Percentiles rank a stretch among this genome's conserved stretches.
Conservation (phyloP, 1,140 invertebrate genomes). For the Drosophila kanapiae region DNA sequence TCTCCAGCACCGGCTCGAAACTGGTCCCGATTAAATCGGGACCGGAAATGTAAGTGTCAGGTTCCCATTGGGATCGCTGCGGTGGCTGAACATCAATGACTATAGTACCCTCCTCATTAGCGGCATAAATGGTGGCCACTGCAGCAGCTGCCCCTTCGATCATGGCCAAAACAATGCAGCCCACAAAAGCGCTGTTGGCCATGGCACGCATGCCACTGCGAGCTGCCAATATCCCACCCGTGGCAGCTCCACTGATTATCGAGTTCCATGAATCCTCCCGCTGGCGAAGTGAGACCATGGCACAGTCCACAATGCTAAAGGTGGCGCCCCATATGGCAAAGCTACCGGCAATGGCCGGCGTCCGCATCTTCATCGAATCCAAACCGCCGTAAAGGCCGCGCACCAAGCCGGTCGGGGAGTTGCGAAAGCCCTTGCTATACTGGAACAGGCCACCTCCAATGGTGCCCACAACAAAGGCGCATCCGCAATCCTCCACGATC, state of each 20-base stretch:
- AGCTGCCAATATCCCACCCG: slow-evolving; percentile 64
- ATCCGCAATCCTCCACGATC: slow-evolving; percentile 72
- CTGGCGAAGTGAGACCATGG: slow-evolving; percentile 58
- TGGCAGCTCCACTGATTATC: slow-evolving; percentile 65
- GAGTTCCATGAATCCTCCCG: slow-evolving; percentile 72
- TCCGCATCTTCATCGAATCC: slow-evolving; percentile 62
- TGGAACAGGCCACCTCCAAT: slow-evolving; percentile 67
- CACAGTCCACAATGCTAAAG: slow-evolving; percentile 70
- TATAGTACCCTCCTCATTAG: not conserved
- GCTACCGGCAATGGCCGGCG: slow-evolving; percentile 64
- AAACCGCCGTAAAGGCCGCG: slow-evolving; percentile 65
- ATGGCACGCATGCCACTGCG: slow-evolving; percentile 70
- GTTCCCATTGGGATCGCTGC: slow-evolving; percentile 55
- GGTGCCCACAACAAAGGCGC: slow-evolving; percentile 71
- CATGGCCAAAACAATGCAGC: slow-evolving; percentile 66
- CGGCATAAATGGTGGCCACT: slow-evolving; percentile 69
- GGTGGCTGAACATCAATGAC: not conserved
- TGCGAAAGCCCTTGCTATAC: slow-evolving; percentile 62
- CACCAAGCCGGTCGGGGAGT: slow-evolving; percentile 52
- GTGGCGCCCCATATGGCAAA: slow-evolving; percentile 73
- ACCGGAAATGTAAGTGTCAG: not conserved
- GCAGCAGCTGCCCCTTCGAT: slow-evolving; percentile 66
- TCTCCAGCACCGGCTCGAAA: slow-evolving; percentile 54
- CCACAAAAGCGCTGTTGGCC: slow-evolving; percentile 69
- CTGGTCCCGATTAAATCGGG: slow-evolving; percentile 12